Conservation (phyloP, 2,797 vertebrate genomes). For the Sebastes iracundus region DNA sequence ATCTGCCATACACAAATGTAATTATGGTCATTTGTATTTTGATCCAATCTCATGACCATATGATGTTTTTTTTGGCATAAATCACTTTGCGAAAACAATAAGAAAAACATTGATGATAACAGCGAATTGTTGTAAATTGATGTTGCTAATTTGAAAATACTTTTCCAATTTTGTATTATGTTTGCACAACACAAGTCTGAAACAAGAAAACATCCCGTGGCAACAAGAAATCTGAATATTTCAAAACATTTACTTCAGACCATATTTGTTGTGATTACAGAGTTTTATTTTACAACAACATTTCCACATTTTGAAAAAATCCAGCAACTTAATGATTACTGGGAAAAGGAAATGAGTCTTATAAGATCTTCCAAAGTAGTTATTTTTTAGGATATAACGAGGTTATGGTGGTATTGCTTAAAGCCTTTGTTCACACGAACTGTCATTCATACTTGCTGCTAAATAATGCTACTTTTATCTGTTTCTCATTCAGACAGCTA, state of each 20-base stretch:
- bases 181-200: conserved; percentile 8
- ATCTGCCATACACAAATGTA: conserved; percentile 42
- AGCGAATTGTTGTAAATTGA: background rate
- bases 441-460: background rate
- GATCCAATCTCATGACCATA: conserved; percentile 53
- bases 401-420: background rate
- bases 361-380: background rate
- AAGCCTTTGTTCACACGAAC: background rate
- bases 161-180: background rate
- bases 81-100: background rate
- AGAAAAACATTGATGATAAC: background rate
- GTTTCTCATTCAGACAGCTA: background rate
- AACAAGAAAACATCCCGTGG: background rate
- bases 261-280: background rate
- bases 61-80: background rate
- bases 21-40: conserved; percentile 66
- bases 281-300: conserved; percentile 5
- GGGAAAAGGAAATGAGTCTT: background rate
- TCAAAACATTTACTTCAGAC: background rate
- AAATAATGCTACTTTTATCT: background rate
- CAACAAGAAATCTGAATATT: background rate
- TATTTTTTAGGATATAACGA: background rate
- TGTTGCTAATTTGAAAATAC: conserved; percentile 28
- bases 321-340: background rate
- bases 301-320: background rate